A percentile compares a stretch with the other conserved stretches of the same genome.
These are phyloP conservation scores for Aphaenogaster rudis DNA, from an alignment of 1,140 invertebrate species.

Conservation along the genomic window DNA sequence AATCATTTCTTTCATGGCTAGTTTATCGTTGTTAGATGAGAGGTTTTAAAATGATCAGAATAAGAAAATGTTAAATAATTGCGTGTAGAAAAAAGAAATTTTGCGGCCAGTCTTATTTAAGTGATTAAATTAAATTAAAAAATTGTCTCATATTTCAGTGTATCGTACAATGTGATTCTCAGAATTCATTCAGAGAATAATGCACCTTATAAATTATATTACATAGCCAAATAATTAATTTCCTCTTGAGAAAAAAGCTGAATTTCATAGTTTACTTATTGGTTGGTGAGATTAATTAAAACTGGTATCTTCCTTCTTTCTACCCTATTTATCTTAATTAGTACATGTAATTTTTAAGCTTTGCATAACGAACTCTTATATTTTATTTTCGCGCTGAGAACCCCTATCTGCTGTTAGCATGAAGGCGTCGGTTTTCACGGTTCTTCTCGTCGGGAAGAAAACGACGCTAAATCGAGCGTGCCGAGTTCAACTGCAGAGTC, in stretches of 20 bases:
- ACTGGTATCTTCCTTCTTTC: neutral
- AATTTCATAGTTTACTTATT: neutral
- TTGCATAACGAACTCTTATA: slow-evolving; percentile 30
- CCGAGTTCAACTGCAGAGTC: slow-evolving; percentile 60
- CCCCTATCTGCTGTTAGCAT: neutral
- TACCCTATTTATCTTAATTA: slow-evolving; percentile 11
- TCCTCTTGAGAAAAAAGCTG: neutral
- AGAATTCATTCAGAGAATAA: slow-evolving; percentile 10
- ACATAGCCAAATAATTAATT: slow-evolving; percentile 6
- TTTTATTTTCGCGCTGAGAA: slow-evolving; percentile 29
- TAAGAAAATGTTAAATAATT: slow-evolving; percentile 13
- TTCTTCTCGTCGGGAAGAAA: slow-evolving; percentile 23
- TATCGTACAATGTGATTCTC: neutral
- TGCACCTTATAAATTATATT: slow-evolving; percentile 5
- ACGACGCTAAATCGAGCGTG: slow-evolving; percentile 65
- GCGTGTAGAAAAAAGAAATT: neutral
- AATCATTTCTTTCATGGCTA: slow-evolving; percentile 7
- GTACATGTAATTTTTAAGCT: slow-evolving; percentile 27
- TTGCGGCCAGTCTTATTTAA: neutral
- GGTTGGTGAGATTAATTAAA: slow-evolving; percentile 15
- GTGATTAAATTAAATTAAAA: neutral
- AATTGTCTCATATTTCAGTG: neutral
- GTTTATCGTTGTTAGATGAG: neutral
- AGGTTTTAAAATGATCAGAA: neutral
- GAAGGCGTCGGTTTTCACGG: slow-evolving; percentile 28